These are phyloP conservation scores for Colius striatus DNA, from an alignment of 2,113 vertebrate genomes.

Conservation along the genomic window DNA sequence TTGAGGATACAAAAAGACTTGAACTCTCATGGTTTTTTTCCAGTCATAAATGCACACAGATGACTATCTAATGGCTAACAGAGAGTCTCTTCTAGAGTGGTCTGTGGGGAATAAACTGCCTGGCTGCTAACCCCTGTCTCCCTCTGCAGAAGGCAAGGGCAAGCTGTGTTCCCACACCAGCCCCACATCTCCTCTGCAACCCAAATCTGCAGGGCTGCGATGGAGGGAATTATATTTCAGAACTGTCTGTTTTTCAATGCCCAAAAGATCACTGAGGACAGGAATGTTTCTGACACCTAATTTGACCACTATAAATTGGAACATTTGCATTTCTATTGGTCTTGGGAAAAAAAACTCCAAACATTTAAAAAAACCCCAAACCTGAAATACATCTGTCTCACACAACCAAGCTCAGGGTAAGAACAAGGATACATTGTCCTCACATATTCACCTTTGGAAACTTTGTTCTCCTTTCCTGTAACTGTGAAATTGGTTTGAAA, in stretches of 20 bases:
- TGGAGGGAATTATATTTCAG: neutral
- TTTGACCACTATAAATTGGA: constrained; percentile 47
- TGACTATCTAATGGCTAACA: neutral
- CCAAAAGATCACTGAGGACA: neutral
- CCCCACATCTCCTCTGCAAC: neutral
- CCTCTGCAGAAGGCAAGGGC: neutral
- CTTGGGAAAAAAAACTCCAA: neutral
- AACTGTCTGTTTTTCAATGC: neutral
- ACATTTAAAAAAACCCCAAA: neutral
- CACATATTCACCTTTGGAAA: constrained; percentile 17
- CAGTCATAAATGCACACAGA: neutral
- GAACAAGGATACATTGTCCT: constrained; percentile 53
- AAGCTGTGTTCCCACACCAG: neutral
- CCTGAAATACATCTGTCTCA: constrained; percentile 20
- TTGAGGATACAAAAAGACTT: neutral
- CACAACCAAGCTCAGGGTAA: constrained; percentile 20
- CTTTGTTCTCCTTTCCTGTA: constrained; percentile 56
- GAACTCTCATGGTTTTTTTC: neutral
- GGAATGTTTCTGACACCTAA: constrained; percentile 23
- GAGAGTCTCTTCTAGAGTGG: neutral
- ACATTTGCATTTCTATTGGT: constrained; percentile 46
- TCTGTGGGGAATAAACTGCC: neutral
- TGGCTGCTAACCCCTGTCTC: neutral
- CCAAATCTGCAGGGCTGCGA: rapidly evolving
- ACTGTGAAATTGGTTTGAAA: constrained; percentile 64